A percentile compares a stretch with the other conserved stretches of the same genome.
These are phyloP conservation scores for Cinara cedri DNA, from an alignment of 2,888 invertebrate species.

Conservation along the genomic window DNA sequence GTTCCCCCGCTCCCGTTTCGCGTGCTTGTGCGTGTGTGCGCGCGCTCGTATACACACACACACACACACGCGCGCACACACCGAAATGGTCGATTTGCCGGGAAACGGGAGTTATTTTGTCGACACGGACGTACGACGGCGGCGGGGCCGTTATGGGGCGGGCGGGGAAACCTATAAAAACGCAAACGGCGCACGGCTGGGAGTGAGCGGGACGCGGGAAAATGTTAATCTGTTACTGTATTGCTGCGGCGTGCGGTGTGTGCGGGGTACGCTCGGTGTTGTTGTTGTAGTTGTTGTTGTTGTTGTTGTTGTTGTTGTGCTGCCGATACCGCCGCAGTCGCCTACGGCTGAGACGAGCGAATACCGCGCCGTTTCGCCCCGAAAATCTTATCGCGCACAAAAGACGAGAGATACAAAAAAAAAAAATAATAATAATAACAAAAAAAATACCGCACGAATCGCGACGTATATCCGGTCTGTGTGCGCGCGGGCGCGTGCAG, in stretches of 20 bases:
- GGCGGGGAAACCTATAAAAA: constrained; percentile 50
- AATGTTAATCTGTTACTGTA: constrained; percentile 57
- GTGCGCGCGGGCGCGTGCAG: not conserved
- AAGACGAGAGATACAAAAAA: not conserved
- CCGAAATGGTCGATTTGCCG: constrained; percentile 54
- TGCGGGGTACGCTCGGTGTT: not conserved
- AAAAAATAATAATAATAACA: not conserved
- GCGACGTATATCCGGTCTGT: not conserved
- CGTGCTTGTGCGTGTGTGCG: not conserved
- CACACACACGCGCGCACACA: not conserved
- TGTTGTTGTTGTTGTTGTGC: not conserved
- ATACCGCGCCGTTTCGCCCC: not conserved
- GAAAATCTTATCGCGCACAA: constrained; percentile 36
- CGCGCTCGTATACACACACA: not conserved
- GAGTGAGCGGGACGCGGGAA: not conserved
- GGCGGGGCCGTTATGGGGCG: not conserved
- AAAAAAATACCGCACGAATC: not conserved
- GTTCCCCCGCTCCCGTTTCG: not conserved
- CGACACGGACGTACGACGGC: constrained; percentile 33
- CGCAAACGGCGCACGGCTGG: constrained; percentile 32
- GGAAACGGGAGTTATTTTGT: constrained; percentile 56
- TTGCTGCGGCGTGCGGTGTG: not conserved
- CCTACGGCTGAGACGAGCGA: not conserved
- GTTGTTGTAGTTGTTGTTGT: too few relatives aligned
- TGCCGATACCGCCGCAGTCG: too few relatives aligned